A percentile compares a stretch with the other conserved stretches of the same genome.
Conservation (phyloP, 30 jellyfish, hydroid and myxozoan genomes). For the Pelagia noctiluca region DNA sequence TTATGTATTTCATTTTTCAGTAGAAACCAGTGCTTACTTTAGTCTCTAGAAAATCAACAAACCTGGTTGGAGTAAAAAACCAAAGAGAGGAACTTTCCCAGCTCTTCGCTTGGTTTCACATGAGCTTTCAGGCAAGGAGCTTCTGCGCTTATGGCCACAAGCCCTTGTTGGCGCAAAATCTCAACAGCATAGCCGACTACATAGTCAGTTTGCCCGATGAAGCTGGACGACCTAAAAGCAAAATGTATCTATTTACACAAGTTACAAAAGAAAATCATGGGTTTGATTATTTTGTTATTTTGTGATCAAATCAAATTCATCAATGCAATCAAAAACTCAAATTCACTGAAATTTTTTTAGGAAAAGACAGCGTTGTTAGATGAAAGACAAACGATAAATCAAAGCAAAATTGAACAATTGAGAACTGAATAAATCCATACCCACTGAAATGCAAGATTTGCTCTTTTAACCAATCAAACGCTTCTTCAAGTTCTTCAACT, state of each 20-base stretch:
- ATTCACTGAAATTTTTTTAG: no score
- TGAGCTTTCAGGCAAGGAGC: background rate
- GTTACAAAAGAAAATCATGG: no score
- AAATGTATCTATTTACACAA: no score
- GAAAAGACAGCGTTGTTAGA: no score
- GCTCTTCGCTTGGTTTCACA: background rate
- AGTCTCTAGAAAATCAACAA: no score
- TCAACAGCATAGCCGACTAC: slow-evolving; percentile 47
- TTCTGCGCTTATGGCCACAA: background rate
- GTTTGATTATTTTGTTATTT: no score
- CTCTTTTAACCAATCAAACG: slow-evolving; percentile 58
- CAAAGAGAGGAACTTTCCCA: background rate
- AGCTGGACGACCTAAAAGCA: no score
- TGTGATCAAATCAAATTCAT: no score
- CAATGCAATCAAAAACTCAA: no score
- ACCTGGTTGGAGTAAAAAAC: slow-evolving; percentile 3
- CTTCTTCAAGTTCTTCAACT: slow-evolving; percentile 32
- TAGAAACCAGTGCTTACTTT: no score
- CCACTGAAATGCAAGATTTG: slow-evolving; percentile 4
- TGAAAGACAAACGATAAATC: background rate
- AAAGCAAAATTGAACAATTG: background rate
- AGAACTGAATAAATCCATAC: background rate
- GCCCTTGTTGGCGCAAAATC: slow-evolving; percentile 15
- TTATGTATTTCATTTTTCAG: no score
- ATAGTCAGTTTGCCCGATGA: slow-evolving; percentile 25